These are phyloP conservation scores for Eucidaris tribuloides DNA, from an alignment of 35 echinoderm and acorn worm species.

Conservation along the genomic window DNA sequence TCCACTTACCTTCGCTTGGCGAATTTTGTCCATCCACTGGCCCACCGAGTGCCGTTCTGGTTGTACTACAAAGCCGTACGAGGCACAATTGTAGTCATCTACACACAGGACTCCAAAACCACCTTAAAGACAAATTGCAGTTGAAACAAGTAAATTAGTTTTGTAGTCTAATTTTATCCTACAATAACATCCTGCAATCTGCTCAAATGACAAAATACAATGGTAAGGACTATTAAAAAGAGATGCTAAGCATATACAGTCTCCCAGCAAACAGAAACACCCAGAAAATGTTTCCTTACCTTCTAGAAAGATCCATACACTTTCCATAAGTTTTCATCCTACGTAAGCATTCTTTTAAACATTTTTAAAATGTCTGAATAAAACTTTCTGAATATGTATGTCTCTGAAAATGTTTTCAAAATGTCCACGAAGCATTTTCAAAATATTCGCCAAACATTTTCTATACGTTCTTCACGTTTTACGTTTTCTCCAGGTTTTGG, in stretches of 20 bases:
- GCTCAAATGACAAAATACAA: background rate
- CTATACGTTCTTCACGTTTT: too few species aligned
- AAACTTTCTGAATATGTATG: too few species aligned
- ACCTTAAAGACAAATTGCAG: constrained; percentile 24
- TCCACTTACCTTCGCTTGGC: constrained; percentile 36
- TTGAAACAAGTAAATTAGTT: background rate
- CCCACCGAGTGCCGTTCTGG: background rate
- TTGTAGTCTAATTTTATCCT: background rate
- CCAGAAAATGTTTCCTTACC: too few species aligned
- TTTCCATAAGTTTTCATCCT: too few species aligned
- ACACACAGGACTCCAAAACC: constrained; percentile 50
- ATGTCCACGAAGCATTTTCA: too few species aligned
- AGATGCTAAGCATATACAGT: background rate
- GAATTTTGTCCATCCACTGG: constrained; percentile 36
- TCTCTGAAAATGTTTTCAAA: too few species aligned
- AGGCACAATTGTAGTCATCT: constrained; percentile 58
- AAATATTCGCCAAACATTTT: too few species aligned
- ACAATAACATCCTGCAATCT: background rate
- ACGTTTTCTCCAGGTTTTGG: too few species aligned
- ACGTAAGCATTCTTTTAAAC: too few species aligned
- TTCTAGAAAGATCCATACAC: background rate
- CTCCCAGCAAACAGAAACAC: background rate
- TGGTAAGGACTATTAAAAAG: background rate
- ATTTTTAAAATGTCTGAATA: too few species aligned
- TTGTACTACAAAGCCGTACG: constrained; percentile 9